These are phyloP conservation scores for Silurus meridionalis DNA, from an alignment of 2,113 vertebrate genomes.

Conservation along the genomic window DNA sequence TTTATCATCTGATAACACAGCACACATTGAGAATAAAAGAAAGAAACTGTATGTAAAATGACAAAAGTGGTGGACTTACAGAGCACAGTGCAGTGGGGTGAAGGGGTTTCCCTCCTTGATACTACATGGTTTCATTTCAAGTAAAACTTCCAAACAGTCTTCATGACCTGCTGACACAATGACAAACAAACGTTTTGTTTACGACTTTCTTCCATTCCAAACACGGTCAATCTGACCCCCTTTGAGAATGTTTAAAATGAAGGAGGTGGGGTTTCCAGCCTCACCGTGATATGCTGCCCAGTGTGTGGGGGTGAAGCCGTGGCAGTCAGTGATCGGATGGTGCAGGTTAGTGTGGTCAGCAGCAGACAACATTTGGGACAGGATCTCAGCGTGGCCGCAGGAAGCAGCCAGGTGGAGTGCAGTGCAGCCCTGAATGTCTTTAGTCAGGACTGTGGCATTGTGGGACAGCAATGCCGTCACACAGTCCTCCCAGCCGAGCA, in stretches of 20 bases:
- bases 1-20: neutral
- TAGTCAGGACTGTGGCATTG: conserved; percentile 84
- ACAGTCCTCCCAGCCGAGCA: conserved; percentile 87
- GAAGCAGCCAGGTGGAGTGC: conserved; percentile 90
- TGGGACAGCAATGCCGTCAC: conserved; percentile 90
- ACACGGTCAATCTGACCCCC: neutral
- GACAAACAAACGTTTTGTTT: neutral
- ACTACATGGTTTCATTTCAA: conserved; percentile 92
- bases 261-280: neutral
- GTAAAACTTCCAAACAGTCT: conserved; percentile 97
- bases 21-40: neutral
- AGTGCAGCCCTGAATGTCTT: conserved; percentile 89
- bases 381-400: conserved; percentile 81
- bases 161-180: conserved; percentile 79
- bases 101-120: conserved; percentile 93
- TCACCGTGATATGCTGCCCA: conserved; percentile 95
- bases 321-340: conserved; percentile 87
- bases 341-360: conserved; percentile 84
- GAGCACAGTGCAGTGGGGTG: conserved; percentile 97
- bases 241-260: neutral
- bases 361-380: conserved; percentile 82
- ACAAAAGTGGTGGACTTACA: conserved; percentile 76
- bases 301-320: conserved; percentile 90
- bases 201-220: neutral
- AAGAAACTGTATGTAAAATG: neutral